phyloP scores from a whole-genome alignment of 1,140 invertebrate species.

The Belonocnema kinseyi region DNA sequence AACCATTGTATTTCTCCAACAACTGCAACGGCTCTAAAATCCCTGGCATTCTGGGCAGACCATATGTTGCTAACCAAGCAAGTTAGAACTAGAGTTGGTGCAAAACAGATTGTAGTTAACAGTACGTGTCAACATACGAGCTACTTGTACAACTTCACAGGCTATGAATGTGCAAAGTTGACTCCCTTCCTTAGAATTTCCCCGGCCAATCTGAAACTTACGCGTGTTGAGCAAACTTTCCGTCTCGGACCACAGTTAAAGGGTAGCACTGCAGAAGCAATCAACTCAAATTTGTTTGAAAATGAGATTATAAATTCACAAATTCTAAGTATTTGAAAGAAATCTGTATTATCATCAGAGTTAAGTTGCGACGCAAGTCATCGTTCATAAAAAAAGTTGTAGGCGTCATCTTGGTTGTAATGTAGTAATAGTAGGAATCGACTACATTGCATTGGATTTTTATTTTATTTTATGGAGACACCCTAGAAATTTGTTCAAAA shows the following conservation, averaged over 20 bases:
- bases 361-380: too few relatives aligned
- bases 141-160: background rate
- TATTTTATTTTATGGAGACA: too few relatives aligned
- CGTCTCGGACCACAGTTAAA: conserved; percentile 17
- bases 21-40: conserved; percentile 10
- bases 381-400: too few relatives aligned
- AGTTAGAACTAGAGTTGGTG: conserved; percentile 13
- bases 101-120: conserved; percentile 24
- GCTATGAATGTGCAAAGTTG: conserved; percentile 44
- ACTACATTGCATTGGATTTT: too few relatives aligned
- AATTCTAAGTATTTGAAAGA: too few relatives aligned
- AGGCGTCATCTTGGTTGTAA: too few relatives aligned
- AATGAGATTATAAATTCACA: too few relatives aligned
- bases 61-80: conserved; percentile 30
- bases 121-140: background rate
- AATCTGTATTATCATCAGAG: too few relatives aligned
- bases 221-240: conserved; percentile 17
- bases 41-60: conserved; percentile 32
- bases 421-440: too few relatives aligned
- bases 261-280: background rate
- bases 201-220: conserved; percentile 45
- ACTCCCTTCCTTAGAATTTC: conserved; percentile 33
- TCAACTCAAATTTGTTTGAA: too few relatives aligned
- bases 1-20: background rate
- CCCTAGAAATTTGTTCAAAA: too few relatives aligned